phyloP scores from a whole-genome alignment of 2,888 invertebrate species.

The Ectemnius continuus region DNA sequence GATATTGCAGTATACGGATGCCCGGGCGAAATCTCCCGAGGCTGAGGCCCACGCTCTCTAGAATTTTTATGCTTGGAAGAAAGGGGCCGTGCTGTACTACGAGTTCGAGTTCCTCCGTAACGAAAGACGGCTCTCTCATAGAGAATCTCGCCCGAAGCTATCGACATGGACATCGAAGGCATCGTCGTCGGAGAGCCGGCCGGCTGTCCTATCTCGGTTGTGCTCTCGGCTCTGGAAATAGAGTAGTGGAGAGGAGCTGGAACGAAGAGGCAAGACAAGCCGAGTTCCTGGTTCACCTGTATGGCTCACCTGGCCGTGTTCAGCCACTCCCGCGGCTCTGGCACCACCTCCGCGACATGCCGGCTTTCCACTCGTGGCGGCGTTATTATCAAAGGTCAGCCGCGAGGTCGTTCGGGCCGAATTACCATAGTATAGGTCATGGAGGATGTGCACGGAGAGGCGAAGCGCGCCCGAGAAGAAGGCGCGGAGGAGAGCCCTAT shows the following conservation, averaged over 20 bases:
- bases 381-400: conserved; percentile 76
- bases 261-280: conserved; percentile 52
- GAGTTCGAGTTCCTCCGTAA: conserved; percentile 29
- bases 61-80: neutral
- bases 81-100: conserved; percentile 11
- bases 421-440: conserved; percentile 69
- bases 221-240: neutral
- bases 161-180: conserved; percentile 33
- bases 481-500: conserved; percentile 17
- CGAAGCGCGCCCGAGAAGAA: conserved; percentile 15
- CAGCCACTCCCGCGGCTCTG: conserved; percentile 70
- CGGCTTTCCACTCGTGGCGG: conserved; percentile 70
- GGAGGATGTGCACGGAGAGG: conserved; percentile 49
- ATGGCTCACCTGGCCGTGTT: conserved; percentile 62
- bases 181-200: conserved; percentile 23
- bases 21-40: neutral
- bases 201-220: conserved; percentile 30
- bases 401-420: conserved; percentile 69
- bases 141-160: conserved; percentile 27
- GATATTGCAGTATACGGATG: too few relatives aligned
- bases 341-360: conserved; percentile 73
- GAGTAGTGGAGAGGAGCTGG: conserved; percentile 47
- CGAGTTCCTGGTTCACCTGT: conserved; percentile 75
- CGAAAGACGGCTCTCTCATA: conserved; percentile 35
- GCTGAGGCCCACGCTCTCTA: neutral